These are phyloP conservation scores for Hydrolagus affinis DNA, from an alignment of 2,113 vertebrate genomes.

Conservation along the genomic window DNA sequence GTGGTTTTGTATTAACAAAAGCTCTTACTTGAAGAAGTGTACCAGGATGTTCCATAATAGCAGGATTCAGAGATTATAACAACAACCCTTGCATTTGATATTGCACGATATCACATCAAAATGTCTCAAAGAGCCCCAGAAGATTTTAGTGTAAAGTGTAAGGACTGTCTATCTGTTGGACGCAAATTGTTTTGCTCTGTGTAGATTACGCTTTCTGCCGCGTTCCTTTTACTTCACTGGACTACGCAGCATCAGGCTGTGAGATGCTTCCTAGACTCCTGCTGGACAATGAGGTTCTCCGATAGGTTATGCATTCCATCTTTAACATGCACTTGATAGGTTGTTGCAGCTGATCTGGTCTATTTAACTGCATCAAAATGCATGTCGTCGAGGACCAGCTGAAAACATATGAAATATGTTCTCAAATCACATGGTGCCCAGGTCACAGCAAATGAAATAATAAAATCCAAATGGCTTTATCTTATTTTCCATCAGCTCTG, in stretches of 20 bases:
- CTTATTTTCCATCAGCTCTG: conserved; percentile 80
- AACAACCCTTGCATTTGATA: too few species aligned
- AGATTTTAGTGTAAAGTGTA: too few species aligned
- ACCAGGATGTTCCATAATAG: not conserved
- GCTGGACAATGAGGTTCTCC: conserved; percentile 72
- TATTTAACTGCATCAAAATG: conserved; percentile 99
- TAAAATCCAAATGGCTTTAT: conserved; percentile 99
- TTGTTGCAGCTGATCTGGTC: conserved; percentile 97
- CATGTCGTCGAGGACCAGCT: conserved; percentile 96
- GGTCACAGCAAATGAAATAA: conserved; percentile 98
- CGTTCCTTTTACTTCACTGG: not conserved
- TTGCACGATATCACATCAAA: too few species aligned
- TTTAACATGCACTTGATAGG: conserved; percentile 90
- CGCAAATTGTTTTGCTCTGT: not conserved
- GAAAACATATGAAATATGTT: conserved; percentile 98
- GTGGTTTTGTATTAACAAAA: not conserved
- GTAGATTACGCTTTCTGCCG: not conserved
- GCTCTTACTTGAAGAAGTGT: not conserved
- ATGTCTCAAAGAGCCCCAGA: too few species aligned
- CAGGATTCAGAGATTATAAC: not conserved
- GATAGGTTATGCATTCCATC: conserved; percentile 66
- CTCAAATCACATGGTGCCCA: conserved; percentile 95
- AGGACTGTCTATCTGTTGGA: too few species aligned
- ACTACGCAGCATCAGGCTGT: not conserved
- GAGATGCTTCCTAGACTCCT: conserved; percentile 66